Conservation (phyloP, 2,113 vertebrate species). For the Deroptyus accipitrinus region DNA sequence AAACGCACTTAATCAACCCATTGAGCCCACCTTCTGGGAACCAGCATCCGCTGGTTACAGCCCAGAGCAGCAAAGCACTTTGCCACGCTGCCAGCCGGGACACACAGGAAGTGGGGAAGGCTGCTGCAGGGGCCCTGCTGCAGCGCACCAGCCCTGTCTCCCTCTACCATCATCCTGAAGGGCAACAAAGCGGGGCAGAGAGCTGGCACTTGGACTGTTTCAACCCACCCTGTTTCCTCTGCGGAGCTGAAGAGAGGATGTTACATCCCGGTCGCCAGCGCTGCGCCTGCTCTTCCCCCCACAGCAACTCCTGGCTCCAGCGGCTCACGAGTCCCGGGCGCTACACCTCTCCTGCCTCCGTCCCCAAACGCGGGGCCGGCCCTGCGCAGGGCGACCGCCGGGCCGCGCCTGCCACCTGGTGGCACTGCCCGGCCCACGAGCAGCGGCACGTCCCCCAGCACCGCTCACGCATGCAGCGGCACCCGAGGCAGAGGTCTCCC, state of each 20-base stretch:
- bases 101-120: accelerated
- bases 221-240: neutral
- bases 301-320: neutral
- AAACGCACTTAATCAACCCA: slow-evolving; percentile 60
- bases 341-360: neutral
- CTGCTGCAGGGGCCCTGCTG: accelerated
- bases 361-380: neutral
- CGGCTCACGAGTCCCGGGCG: neutral
- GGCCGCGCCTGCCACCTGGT: slow-evolving; percentile 21
- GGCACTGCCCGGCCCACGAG: neutral
- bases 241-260: accelerated
- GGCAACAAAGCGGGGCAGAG: neutral
- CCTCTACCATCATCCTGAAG: accelerated
- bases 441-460: neutral
- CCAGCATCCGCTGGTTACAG: neutral
- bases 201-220: accelerated
- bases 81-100: accelerated
- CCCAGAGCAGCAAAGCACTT: slow-evolving; percentile 38
- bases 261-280: accelerated
- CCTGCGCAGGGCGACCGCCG: neutral
- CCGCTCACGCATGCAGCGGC: neutral
- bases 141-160: neutral
- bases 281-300: neutral
- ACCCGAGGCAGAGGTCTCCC: too few relatives aligned
- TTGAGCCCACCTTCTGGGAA: slow-evolving; percentile 42